phyloP scores from a whole-genome alignment of 2,113 vertebrate species.

The Illadopsis cleaveri region DNA sequence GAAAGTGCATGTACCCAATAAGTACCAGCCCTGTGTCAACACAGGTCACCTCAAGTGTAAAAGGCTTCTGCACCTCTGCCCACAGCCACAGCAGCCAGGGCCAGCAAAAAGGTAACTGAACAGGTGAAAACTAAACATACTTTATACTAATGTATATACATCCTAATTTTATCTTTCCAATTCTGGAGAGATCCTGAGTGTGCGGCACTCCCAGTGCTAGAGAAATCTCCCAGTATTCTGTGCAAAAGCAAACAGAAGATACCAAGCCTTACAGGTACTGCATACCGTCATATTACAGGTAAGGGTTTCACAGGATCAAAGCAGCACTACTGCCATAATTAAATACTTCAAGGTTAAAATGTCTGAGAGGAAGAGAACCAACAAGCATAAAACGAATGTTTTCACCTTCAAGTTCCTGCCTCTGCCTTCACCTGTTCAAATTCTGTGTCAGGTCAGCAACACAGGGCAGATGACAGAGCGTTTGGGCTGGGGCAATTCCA shows the following conservation, averaged over 20 bases:
- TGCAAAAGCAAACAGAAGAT: neutral
- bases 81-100: neutral
- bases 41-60: fast-evolving
- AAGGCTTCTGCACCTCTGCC: neutral
- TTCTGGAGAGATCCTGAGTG: fast-evolving
- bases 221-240: neutral
- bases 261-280: neutral
- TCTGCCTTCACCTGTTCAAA: neutral
- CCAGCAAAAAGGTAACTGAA: neutral
- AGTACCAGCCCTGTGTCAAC: fast-evolving
- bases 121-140: neutral
- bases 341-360: neutral
- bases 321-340: neutral
- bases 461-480: fast-evolving
- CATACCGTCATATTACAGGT: fast-evolving
- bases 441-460: neutral
- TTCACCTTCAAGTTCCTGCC: neutral
- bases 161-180: fast-evolving
- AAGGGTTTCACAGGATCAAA: neutral
- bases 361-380: neutral
- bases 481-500: neutral
- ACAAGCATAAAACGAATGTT: neutral
- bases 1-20: too few species aligned
- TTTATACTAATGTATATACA: neutral
- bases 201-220: neutral